Evolutionary conservation across 2,888 invertebrate species (phyloP).

Genomic region (Polietes domitor): DNA sequence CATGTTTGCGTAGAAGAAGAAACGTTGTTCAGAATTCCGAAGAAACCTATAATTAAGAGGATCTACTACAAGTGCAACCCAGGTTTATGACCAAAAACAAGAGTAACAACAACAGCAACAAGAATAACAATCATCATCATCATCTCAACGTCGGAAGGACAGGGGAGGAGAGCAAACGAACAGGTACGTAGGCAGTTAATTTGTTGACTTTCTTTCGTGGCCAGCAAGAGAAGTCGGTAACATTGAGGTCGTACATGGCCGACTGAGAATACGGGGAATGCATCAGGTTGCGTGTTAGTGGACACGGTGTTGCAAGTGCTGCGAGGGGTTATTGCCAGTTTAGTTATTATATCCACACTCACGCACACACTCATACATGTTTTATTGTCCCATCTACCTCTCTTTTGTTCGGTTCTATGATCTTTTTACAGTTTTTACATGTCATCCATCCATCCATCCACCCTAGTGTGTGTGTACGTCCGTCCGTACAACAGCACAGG

Average conservation of each 20-base stretch:
- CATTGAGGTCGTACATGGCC: constrained; percentile 35
- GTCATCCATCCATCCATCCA: constrained; percentile 6
- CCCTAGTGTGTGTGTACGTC: neutral
- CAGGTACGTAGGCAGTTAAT: constrained; percentile 66
- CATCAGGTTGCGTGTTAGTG: constrained; percentile 49
- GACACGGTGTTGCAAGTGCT: constrained; percentile 49
- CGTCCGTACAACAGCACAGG: constrained; percentile 32
- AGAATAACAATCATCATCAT: constrained; percentile 15
- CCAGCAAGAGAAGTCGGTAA: constrained; percentile 55
- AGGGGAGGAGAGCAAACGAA: constrained; percentile 53
- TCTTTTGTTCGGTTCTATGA: constrained; percentile 56
- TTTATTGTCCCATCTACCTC: constrained; percentile 26
- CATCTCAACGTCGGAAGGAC: constrained; percentile 12
- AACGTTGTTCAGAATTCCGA: neutral
- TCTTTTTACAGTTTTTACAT: constrained; percentile 48
- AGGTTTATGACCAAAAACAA: constrained; percentile 50
- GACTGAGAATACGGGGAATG: constrained; percentile 36
- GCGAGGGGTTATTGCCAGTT: constrained; percentile 50
- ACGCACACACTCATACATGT: too few species aligned
- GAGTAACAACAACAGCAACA: neutral
- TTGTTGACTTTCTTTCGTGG: constrained; percentile 40
- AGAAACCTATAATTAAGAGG: constrained; percentile 49
- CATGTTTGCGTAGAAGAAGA: constrained; percentile 23
- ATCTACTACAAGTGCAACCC: constrained; percentile 66
- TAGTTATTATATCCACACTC: too few species aligned